phyloP scores from a whole-genome alignment of 1,140 invertebrate species.

The roundworm (Caenorhabditis elegans) region DNA sequence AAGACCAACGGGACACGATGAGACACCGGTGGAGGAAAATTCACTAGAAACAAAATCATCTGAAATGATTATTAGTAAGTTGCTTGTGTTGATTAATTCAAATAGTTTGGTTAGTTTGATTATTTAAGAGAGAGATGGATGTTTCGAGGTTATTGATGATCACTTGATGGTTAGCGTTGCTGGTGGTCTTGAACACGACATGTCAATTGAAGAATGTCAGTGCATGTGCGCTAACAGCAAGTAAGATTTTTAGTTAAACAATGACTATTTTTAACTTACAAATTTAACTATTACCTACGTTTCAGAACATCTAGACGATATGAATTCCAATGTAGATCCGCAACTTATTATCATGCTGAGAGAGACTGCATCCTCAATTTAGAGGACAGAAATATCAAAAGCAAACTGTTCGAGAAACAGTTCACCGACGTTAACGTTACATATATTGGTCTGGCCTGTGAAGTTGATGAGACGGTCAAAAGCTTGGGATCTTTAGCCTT shows the following conservation, averaged over 20 bases:
- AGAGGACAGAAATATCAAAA: slow-evolving; percentile 55
- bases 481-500: slow-evolving; percentile 18
- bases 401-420: slow-evolving; percentile 50
- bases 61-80: not conserved
- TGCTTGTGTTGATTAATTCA: too few species aligned
- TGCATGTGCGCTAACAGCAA: slow-evolving; percentile 61
- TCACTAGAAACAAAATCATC: not conserved
- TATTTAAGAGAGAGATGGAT: slow-evolving; percentile 30
- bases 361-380: slow-evolving; percentile 63
- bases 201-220: slow-evolving; percentile 59
- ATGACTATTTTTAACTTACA: not conserved
- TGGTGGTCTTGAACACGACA: slow-evolving; percentile 61
- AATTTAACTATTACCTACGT: not conserved
- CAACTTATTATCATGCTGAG: slow-evolving; percentile 62
- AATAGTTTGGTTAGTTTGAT: too few species aligned
- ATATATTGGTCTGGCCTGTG: slow-evolving; percentile 59
- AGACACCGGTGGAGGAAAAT: not conserved
- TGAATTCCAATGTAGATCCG: slow-evolving; percentile 62
- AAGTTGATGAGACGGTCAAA: slow-evolving; percentile 33
- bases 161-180: slow-evolving; percentile 56
- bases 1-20: slow-evolving; percentile 4
- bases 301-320: slow-evolving; percentile 55
- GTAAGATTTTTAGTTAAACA: slow-evolving; percentile 44
- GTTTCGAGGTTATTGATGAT: slow-evolving; percentile 58
- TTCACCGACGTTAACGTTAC: slow-evolving; percentile 49